Evolutionary conservation across 2,888 invertebrate species (phyloP), one percentile per base, ranked within the genome.

Genomic region (Amblyjoppa proteus): DNA sequence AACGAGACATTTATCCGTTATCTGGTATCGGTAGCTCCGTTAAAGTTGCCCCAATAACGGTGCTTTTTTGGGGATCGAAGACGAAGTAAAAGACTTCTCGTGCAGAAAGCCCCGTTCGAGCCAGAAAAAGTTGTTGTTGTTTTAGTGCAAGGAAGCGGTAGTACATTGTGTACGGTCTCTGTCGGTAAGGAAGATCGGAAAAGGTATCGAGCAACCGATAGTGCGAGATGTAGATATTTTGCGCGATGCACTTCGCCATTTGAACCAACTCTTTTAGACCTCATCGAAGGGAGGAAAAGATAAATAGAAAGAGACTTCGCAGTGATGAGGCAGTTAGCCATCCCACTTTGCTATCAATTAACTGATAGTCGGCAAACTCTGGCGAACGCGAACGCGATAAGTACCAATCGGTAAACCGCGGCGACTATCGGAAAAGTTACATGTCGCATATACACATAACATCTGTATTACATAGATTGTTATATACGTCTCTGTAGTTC

Each of bases 381-480:
- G 74, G 58, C 61, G 61, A 69, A 61, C 61, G n/a, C 83, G 74
- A 74, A 74, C 69, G 69, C 73, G 79, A 83, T 79, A 75, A 74
- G 61, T 83, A 74, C 79, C 56, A 78, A 79, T 79, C 83, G 79
- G 68, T 74, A 41, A 6, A 56, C 38, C 25, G 51, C 69, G 51
- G 45, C 38, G 51, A 51, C 41, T 61, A 38, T 34, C 51, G 41
- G 64, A 73, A n/a, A 38, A 53, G 41, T 53, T 28, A 58, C 66
- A 56, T 75, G 41, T 70, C 4, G 20, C 20, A 20, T 56, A 31
- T 69, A 28, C 28, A 53, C 1, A 58, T 9, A 68, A 20, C 3
- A 56, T 56, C 2, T 70, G 31, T 51, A 70, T 56, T 9, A 56
- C 56, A 56, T n/a, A 16, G 16, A 16, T 38, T 6, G 7, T 38